Evolutionary conservation across 2,113 vertebrate species (phyloP).

Genomic region (Zootoca vivipara): DNA sequence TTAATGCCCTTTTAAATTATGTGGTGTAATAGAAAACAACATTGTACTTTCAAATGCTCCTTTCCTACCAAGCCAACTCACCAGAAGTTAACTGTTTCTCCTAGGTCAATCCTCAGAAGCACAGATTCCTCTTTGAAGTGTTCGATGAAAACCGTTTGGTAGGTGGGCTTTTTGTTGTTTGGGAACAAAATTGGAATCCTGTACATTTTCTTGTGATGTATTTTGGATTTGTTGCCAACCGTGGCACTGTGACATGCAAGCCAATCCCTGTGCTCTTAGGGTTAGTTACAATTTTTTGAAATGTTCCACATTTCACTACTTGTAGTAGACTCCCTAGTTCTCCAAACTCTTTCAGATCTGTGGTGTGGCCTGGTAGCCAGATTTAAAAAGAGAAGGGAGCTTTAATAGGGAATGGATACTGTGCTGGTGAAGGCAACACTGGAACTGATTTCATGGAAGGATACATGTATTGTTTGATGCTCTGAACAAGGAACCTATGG

Average conservation of each 20-base stretch:
- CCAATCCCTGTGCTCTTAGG: background rate
- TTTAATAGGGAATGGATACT: background rate
- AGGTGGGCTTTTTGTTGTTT: slow-evolving; percentile 59
- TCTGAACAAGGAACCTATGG: background rate
- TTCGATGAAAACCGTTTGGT: slow-evolving; percentile 99
- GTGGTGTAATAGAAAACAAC: too few species aligned
- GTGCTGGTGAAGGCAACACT: background rate
- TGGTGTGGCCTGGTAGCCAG: background rate
- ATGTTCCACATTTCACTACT: background rate
- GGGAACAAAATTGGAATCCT: too few species aligned
- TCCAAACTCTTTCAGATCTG: background rate
- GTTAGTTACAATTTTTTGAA: background rate
- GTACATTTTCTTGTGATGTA: background rate
- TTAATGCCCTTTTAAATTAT: background rate
- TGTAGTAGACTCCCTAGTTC: background rate
- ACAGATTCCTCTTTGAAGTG: slow-evolving; percentile 93
- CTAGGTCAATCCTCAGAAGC: slow-evolving; percentile 91
- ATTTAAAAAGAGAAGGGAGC: background rate
- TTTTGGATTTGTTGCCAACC: background rate
- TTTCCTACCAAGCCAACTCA: background rate
- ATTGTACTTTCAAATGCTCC: background rate
- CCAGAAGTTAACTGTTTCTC: slow-evolving; percentile 13
- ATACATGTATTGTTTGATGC: background rate
- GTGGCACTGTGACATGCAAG: background rate
- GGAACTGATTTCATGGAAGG: background rate